Percentiles rank a stretch among this genome's conserved stretches.
Evolutionary conservation across 2,888 invertebrate species (phyloP).

Genomic region (Dinocampus coccinellae): DNA sequence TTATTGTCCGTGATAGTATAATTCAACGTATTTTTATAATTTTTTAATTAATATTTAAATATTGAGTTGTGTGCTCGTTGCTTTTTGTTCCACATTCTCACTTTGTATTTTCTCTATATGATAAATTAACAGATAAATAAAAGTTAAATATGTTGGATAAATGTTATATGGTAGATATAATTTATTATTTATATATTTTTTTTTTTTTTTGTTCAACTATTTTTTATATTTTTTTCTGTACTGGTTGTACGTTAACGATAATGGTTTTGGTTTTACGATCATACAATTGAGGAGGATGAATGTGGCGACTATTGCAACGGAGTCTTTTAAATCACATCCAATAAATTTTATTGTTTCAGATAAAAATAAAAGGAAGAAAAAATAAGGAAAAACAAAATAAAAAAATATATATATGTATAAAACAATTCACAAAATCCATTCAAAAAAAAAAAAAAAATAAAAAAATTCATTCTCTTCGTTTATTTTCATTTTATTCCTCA

Average conservation of each 20-base stretch:
- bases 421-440: too few relatives aligned
- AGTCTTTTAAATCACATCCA: conserved; percentile 9
- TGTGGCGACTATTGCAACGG: conserved; percentile 8
- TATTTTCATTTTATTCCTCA: too few relatives aligned
- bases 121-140: not conserved
- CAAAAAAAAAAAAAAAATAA: too few relatives aligned
- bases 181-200: conserved; percentile 2
- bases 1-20: too few relatives aligned
- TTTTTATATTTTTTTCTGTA: not conserved
- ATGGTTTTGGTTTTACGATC: conserved; percentile 20
- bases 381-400: not conserved
- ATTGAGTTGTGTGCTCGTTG: conserved; percentile 19
- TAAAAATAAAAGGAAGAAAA: not conserved
- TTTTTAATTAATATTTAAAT: conserved; percentile 26
- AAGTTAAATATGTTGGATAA: too few relatives aligned
- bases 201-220: not conserved
- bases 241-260: conserved; percentile 16
- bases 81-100: conserved; percentile 1
- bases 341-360: conserved; percentile 15
- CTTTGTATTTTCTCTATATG: not conserved
- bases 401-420: too few relatives aligned
- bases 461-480: too few relatives aligned
- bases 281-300: conserved; percentile 16
- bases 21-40: conserved; percentile 17
- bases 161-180: conserved; percentile 17